Evolutionary conservation across 2,113 vertebrate species (phyloP).

Genomic region (Jacana jacana): DNA sequence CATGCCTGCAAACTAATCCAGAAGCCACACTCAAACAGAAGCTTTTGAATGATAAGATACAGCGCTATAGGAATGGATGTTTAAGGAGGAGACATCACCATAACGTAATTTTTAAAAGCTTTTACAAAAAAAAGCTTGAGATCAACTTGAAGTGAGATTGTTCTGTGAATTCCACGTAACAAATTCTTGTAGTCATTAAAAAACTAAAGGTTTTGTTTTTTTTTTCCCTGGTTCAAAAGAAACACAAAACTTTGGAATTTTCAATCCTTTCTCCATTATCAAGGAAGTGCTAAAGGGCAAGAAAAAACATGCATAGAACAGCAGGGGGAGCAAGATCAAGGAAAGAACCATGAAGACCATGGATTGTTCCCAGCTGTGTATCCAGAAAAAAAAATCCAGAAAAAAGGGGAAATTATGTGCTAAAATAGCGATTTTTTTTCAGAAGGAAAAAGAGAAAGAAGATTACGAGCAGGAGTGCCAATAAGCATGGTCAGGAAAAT

Average conservation of each 20-base stretch:
- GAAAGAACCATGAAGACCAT: neutral
- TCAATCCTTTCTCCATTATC: neutral
- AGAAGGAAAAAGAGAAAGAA: neutral
- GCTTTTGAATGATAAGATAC: neutral
- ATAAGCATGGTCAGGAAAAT: neutral
- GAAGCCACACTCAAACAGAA: neutral
- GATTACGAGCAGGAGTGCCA: neutral
- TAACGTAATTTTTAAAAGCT: neutral
- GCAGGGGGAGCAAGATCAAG: rapidly evolving
- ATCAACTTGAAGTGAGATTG: neutral
- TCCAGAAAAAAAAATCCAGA: neutral
- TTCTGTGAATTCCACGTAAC: neutral
- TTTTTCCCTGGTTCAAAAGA: neutral
- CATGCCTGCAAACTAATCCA: neutral
- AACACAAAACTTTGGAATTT: neutral
- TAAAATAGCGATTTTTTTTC: neutral
- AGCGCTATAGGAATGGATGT: neutral
- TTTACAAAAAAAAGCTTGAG: neutral
- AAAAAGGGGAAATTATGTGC: neutral
- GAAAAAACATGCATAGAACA: rapidly evolving
- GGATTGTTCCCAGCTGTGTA: neutral
- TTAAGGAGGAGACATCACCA: neutral
- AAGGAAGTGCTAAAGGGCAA: neutral
- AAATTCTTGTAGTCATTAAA: neutral
- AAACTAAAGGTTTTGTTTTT: neutral